Percentiles rank a stretch among this genome's conserved stretches.
Conservation (phyloP, 1,140 invertebrate genomes). For the Drosophila setifemur region DNA sequence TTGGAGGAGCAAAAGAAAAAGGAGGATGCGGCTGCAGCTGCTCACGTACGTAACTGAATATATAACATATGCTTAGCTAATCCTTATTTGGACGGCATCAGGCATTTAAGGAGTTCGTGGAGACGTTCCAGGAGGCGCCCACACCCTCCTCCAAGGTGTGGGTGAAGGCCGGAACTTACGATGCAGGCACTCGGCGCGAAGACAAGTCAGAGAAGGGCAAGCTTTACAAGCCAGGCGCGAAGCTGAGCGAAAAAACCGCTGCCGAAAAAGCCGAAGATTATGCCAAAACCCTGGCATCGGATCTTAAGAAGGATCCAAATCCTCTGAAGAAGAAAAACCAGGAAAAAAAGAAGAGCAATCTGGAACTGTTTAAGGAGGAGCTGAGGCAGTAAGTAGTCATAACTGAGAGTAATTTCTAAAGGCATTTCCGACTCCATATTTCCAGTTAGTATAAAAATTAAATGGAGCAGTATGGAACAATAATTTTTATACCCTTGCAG, state of each 20-base stretch:
- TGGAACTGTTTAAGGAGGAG: conserved; percentile 98
- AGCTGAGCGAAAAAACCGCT: conserved; percentile 85
- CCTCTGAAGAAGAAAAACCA: conserved; percentile 90
- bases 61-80: neutral
- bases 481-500: no score
- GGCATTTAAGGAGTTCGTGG: conserved; percentile 98
- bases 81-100: conserved; percentile 73
- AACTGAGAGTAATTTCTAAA: no score
- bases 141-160: conserved; percentile 92
- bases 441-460: no score
- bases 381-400: conserved; percentile 91
- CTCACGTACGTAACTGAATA: conserved; percentile 82
- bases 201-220: conserved; percentile 95
- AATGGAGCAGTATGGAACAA: no score
- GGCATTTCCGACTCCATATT: no score
- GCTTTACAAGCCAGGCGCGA: conserved; percentile 95
- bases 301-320: conserved; percentile 83
- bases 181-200: conserved; percentile 96
- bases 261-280: conserved; percentile 87
- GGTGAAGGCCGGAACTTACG: conserved; percentile 98
- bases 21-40: conserved; percentile 93
- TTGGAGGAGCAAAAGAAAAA: conserved; percentile 93
- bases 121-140: conserved; percentile 96
- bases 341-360: conserved; percentile 97
- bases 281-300: conserved; percentile 87